phyloP scores from a whole-genome alignment of 2,888 invertebrate genomes.

The Drosophila cognata region DNA sequence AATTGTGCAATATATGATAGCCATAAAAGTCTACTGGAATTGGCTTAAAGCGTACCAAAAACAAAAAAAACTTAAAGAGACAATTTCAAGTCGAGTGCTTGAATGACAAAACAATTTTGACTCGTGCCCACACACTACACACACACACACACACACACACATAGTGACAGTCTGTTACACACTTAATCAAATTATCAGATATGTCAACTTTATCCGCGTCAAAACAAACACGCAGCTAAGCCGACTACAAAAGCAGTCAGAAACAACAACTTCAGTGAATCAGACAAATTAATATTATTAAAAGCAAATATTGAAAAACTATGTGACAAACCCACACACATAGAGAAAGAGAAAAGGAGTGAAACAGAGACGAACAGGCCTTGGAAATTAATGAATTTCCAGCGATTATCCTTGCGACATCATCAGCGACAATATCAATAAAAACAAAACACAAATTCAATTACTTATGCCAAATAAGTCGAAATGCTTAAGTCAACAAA shows the following conservation, averaged over 20 bases:
- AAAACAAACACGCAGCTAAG: constrained; percentile 71
- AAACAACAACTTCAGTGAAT: constrained; percentile 44
- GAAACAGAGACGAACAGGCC: constrained; percentile 12
- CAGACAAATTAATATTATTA: constrained; percentile 79
- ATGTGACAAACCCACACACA: constrained; percentile 34
- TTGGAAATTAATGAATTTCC: constrained; percentile 76
- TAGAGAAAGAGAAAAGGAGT: constrained; percentile 3
- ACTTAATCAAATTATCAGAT: constrained; percentile 79
- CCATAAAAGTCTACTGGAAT: constrained; percentile 64
- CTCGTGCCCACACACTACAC: constrained; percentile 46
- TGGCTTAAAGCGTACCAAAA: constrained; percentile 61
- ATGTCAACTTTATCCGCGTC: constrained; percentile 71
- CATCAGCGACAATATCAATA: constrained; percentile 61
- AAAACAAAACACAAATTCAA: constrained; percentile 76
- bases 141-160: constrained; percentile 15
- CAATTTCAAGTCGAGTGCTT: constrained; percentile 36
- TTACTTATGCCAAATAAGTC: constrained; percentile 81
- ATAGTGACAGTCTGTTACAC: constrained; percentile 26
- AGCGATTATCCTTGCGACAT: constrained; percentile 74
- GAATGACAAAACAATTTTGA: constrained; percentile 70
- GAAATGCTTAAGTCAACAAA: constrained; percentile 74
- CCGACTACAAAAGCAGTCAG: constrained; percentile 42
- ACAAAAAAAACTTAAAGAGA: constrained; percentile 51
- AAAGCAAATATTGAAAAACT: constrained; percentile 70
- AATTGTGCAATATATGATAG: constrained; percentile 76